Base-by-base conservation (phyloP, 2,797 vertebrate species). In the Carcharodon carcharias region DNA sequence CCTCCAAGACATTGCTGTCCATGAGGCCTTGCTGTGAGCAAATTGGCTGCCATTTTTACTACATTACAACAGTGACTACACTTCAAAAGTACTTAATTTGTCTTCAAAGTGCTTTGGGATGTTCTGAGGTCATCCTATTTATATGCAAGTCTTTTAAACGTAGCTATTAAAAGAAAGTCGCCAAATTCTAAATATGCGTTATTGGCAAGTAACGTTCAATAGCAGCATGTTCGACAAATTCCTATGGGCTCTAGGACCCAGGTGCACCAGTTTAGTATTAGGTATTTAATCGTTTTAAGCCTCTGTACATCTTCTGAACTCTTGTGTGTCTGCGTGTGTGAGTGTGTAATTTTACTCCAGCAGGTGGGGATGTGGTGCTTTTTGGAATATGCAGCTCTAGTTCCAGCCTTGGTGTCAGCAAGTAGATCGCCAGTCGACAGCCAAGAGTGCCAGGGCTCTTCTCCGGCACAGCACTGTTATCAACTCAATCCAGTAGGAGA, bases 281-380 rank as follows among this genome's bases (percentile, higher is more conserved):
- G 91, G n/a, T 93, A 93, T 65, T 65, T 92, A 63, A 63, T 63
- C 35, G 18, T 89, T 92, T n/a, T 93, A 26, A 93, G 89, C 61
- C 61, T 67, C 26, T 91, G 56, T 56, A 91, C 28, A 61, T 91
- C 56, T 91, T 12, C 88, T 91, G 88, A 91, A 61, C 88, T 91
- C 28, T 89, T 87, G 14, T 58, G 54, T 91, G 85, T 54, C 45
- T 88, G 85, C 9, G 45, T 87, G 45, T 50, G 82, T 45, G 82
- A n/a, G 91, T 67, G 35, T 45, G 63, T 45, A 40, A 45, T 67
- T 93, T 23, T 93, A 63, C 91, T 67, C 91, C 91, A 93, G 91
- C 91, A 93, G 91, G 91, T 93, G 91, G 91, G 63, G 91, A 67
- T 93, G 91, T 93, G 91, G 91, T 67, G 91, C 91, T 11, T 67